Conservation (phyloP, 2,113 vertebrate genomes). For the Atrichornis clamosus region DNA sequence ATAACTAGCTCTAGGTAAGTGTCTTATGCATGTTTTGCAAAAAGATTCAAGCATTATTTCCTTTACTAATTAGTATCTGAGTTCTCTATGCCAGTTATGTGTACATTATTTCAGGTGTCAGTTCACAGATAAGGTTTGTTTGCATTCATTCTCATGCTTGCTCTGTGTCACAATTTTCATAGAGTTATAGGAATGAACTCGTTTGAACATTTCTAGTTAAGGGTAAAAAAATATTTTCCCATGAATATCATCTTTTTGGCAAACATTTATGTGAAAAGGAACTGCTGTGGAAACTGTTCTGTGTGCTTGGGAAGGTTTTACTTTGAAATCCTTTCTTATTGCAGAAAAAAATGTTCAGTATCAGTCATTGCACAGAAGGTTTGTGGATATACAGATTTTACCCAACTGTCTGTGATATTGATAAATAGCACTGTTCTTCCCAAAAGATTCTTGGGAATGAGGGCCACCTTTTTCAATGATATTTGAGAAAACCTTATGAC, state of each 20-base stretch:
- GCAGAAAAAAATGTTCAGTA: neutral
- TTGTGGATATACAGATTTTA: neutral
- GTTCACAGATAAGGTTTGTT: neutral
- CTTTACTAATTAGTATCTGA: neutral
- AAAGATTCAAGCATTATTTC: neutral
- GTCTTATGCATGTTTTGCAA: neutral
- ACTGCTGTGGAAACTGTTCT: neutral
- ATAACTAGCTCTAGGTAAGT: neutral
- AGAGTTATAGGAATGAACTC: neutral
- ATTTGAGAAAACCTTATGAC: neutral
- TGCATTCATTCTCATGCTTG: neutral
- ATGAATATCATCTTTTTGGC: neutral
- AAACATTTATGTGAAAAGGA: neutral
- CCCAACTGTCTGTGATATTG: neutral
- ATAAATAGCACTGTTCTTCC: neutral
- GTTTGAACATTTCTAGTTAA: neutral
- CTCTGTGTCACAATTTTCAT: neutral
- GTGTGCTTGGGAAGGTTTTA: neutral
- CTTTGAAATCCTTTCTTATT: neutral
- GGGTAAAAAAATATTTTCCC: neutral
- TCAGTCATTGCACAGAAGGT: neutral
- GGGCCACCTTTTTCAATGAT: neutral
- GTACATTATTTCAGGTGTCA: neutral
- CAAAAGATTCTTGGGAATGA: neutral
- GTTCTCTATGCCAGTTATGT: neutral